Evolutionary conservation across 2,113 vertebrate genomes (phyloP).

Genomic region (Tragelaphus imberbis): DNA sequence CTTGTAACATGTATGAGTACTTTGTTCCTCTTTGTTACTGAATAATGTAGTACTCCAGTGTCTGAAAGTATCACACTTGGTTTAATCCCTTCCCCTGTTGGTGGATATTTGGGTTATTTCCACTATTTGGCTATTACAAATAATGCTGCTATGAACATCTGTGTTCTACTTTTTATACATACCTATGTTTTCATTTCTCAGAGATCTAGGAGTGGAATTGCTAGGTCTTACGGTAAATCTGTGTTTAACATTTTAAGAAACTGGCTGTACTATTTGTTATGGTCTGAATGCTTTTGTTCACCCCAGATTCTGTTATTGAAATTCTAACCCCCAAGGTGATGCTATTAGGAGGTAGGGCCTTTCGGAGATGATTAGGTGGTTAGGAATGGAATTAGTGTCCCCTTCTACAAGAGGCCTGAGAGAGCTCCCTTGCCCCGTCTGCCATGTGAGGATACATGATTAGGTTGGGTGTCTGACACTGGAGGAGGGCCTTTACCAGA

Average conservation of each 20-base stretch:
- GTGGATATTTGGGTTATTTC: not conserved
- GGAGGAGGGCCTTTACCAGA: not conserved
- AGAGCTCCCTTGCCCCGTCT: not conserved
- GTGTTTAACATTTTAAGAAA: not conserved
- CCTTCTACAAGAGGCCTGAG: not conserved
- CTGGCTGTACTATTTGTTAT: not conserved
- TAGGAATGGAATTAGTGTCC: not conserved
- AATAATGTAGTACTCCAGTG: not conserved
- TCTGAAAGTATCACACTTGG: not conserved
- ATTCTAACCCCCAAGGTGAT: not conserved
- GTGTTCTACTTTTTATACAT: not conserved
- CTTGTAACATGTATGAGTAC: not conserved
- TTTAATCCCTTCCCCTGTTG: not conserved
- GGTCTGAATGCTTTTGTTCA: not conserved
- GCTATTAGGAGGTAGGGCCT: not conserved
- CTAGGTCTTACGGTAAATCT: not conserved
- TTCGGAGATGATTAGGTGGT: not conserved
- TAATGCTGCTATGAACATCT: not conserved
- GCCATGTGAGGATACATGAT: not conserved
- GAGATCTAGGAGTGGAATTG: not conserved
- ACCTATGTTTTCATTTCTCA: not conserved
- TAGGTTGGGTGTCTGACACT: not conserved
- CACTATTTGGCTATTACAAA: not conserved
- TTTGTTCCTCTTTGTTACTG: not conserved
- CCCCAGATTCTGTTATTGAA: not conserved